Evolutionary conservation across 2,888 invertebrate genomes (phyloP).

Genomic region (Rhynchonema sp.): DNA sequence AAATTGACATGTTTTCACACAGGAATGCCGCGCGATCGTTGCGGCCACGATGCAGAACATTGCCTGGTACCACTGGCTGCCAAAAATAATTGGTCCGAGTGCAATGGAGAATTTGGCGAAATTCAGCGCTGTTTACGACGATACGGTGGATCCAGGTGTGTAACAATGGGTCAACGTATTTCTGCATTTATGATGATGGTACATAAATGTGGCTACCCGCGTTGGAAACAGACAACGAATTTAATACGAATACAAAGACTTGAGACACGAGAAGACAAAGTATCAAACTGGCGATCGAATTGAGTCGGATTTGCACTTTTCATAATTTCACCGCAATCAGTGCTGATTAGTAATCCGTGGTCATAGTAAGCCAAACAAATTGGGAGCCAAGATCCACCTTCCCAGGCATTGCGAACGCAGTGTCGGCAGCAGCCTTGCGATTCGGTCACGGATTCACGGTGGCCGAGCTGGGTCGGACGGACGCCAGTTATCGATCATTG

Average conservation of each 20-base stretch:
- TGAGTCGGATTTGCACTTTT: too few species aligned
- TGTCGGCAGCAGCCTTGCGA: conserved; percentile 78
- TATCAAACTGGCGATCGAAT: too few species aligned
- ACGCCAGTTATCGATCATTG: not conserved
- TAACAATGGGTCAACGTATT: too few species aligned
- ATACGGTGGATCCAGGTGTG: not conserved
- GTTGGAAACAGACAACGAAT: too few species aligned
- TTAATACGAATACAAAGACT: too few species aligned
- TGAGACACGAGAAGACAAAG: too few species aligned
- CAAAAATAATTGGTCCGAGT: conserved; percentile 39
- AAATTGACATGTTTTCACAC: conserved; percentile 41
- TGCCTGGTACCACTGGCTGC: conserved; percentile 73
- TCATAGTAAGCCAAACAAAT: not conserved
- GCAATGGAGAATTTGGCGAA: not conserved
- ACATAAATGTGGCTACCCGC: too few species aligned
- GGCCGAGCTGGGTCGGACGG: not conserved
- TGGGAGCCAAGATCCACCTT: not conserved
- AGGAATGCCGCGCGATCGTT: conserved; percentile 52
- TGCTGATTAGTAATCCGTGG: too few species aligned
- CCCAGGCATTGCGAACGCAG: conserved; percentile 64
- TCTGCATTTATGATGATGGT: too few species aligned
- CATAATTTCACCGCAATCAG: too few species aligned
- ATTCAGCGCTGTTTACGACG: not conserved
- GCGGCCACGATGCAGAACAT: conserved; percentile 68
- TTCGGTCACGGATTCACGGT: conserved; percentile 9